Base-by-base conservation (phyloP, 1,140 invertebrate species). In the Teleogryllus occipitalis region DNA sequence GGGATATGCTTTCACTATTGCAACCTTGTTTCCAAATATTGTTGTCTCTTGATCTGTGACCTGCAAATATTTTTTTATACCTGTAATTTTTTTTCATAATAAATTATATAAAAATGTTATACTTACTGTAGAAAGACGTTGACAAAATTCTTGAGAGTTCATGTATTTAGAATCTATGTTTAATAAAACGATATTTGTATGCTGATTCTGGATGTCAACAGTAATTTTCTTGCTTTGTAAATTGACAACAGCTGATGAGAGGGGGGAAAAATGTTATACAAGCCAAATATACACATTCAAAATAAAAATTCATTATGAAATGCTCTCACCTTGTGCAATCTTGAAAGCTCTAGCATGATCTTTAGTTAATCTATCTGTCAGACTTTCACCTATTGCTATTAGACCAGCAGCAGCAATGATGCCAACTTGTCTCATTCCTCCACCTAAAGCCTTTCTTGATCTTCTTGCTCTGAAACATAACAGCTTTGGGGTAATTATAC, bases 351-450 rank as follows among this genome's bases (percentile, higher is more conserved):
- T 89, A 76, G 88, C 85, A 85, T 99, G 96, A 87, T 98, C 97
- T 0, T 90, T 85, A 7, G 82, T 82, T 27, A 98, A 87, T 72
- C 89, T 86, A 0, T 93, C 91, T 2, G 93, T 88, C 79, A 93
- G 91, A 79, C 93, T 89, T 18, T 97, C 92, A 12, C 98, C 83
- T 65, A 65, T 65, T 0, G 95, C 93, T 14, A 95, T 91, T 0
- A 97, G 82, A 6, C 95, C 96, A 22, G 96, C 93, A 0, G 95
- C 96, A 5, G 97, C 97, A 8, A 98, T 84, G 47, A 98, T 87
- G 8, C 97, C 97, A 22, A 88, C 90, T 87, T 98, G 97, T 80
- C 97, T 87, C 95, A 97, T 96, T 0, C 93, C 96, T 27, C 97
- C 97, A 14, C 97, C 97, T 15, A 99, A 84, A 74, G 92, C 93